Evolutionary conservation across 2,888 invertebrate genomes (phyloP), one percentile per base, ranked within the genome.

Genomic region (Drosophila tripunctata): DNA sequence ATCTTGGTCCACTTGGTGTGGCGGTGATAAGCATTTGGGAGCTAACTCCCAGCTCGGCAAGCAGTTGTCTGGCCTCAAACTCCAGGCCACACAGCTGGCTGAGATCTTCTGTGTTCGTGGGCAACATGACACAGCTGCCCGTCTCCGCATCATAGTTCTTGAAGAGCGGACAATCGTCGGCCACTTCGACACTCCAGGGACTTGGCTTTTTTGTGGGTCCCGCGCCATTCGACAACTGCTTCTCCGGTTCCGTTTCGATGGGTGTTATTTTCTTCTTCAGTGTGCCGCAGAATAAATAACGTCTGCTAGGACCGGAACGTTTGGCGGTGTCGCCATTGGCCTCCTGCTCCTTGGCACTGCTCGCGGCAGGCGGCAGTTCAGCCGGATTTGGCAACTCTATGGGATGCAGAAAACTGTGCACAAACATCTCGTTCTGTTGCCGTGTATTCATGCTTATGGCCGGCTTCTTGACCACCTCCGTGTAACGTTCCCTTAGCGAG

Each of bases 21-120:
- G 93, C 92, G 31, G 92, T 91, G 50, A 92, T 91, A 40, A 95
- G 89, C 92, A 94, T 93, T 57, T 93, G 92, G 0, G 92, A 91
- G 10, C 92, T 92, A 31, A 95, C 93, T 1, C 95, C 95, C 33
- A 94, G 90, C 19, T 93, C 92, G 50, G 91, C 89, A 40, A 95
- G 89, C 52, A 92, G 90, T 64, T 92, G 91, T 4, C 93, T 89
- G 0, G 93, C 93, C 82, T 93, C 93, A 7, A 89, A 84, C 86
- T 94, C 94, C 21, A 92, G 75, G 0, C 91, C 88, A 51, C 89
- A 89, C 24, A 92, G 67, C 64, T 89, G 86, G 5, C 79, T 89
- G 38, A 90, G 69, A 73, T 92, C 91, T 51, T 91, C 87, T 6
- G 90, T 90, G 22, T 82, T 80, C 10, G 92, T 92, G 67, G 92